Base-by-base conservation (phyloP, 92 coral and sea anemone species). In the Hydrozoanthus gracilis region DNA sequence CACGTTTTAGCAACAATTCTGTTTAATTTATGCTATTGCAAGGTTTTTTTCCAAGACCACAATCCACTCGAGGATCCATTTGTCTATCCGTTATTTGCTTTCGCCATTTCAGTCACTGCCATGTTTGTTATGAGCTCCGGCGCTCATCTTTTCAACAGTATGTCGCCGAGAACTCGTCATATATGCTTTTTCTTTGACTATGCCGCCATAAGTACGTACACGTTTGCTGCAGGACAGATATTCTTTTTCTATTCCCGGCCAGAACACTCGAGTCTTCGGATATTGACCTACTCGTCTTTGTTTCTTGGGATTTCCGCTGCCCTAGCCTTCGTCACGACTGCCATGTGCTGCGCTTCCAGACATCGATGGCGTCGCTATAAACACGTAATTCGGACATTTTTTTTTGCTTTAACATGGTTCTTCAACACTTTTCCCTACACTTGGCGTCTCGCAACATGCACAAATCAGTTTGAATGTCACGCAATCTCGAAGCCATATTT, bases 211-310 rank as follows among this genome's bases (percentile, higher is more conserved):
- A 90, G 98, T 60, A 91, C 92, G 3, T 95, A 93, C 87, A 94
- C 95, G 3, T 96, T 96, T 76, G 91, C 97, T 8, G 99, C 93
- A 4, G 96, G 95, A 3, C 97, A 93, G 76, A 95, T 92, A 13
- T 93, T 96, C 84, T 95, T 91, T 79, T 96, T 93, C 66, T 96
- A 96, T 71, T 95, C 97, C 50, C 88, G 99, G 66, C 99, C 99
- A 50, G 86, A 91, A 62, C 86, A 87, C 51, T 83, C 91, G 11
- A 87, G 86, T 20, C 79, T 91, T 39, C 45, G 67, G 2, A 51
- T 95, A 7, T 62, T 95, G 70, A 92, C 86, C 55, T 90, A 92
- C 1, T 82, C 90, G 50, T 44, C 75, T 51, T 55, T 86, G 10
- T 96, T 93, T 80, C 88, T 93, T 47, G 87, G 83, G 5, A 62